Evolutionary conservation across 2,797 vertebrate species (phyloP), one percentile per base, ranked within the genome.

Genomic region (Eospalax fontanierii): DNA sequence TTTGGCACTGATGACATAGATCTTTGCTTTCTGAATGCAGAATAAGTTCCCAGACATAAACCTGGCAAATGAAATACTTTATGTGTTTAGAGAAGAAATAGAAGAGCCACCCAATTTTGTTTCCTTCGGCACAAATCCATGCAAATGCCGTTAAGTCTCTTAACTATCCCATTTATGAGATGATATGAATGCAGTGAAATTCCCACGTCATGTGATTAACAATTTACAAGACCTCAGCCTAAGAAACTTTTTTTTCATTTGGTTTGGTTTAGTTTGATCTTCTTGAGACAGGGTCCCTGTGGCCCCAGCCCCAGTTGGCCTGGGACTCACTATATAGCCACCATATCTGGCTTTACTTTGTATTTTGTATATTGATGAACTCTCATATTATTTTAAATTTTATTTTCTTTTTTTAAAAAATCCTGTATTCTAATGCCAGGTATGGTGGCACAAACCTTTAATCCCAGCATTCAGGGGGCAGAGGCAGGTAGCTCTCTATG

Each of bases 391-490:
- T 28, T 89, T 89, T 54, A 24, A 71, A 70, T 4, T 61, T 76
- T 89, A 30, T 92, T 89, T 87, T n/a, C n/a, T n/a, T n/a, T 91
- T 70, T 95, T 26, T 63, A 86, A 84, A 73, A 87, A 89, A 92
- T 65, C 91, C 38, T 73, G n/a, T 81, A 40, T 57, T 86, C 35
- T 92, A 80, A 59, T 15, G 14, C 50, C 12, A 14, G 50, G 46
- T 46, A 11, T 46, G 46, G 11, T 46, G 46, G 46, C 11, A 11
- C 46, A 46, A 5, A 46, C 46, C 46, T 46, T 46, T 46, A 46
- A 46, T 46, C 46, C 50, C 50, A 54, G 14, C 8, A 54, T 12
- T 54, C 50, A 54, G 14, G 50, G 14, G 50, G 50, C 50, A 54
- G 50, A 54, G 50, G 50, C 50, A 54, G 50, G 14, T 9, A 12